Evolutionary conservation across 2,797 vertebrate species (phyloP).

Genomic region (Hippopotamyrus pictus): DNA sequence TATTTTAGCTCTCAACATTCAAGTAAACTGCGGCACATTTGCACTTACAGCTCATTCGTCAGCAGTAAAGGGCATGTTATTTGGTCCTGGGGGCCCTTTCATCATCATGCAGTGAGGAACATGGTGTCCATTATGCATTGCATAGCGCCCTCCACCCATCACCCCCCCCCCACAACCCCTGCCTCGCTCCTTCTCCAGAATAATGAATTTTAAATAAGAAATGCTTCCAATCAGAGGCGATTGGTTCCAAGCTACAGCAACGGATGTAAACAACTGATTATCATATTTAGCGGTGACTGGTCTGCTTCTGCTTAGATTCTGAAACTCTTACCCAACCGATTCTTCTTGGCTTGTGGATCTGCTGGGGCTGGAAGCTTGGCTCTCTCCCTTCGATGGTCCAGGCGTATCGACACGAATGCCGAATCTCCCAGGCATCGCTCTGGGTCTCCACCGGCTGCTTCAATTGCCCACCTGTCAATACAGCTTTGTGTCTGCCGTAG

Average conservation of each 20-base stretch:
- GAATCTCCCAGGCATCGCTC: slow-evolving; percentile 14
- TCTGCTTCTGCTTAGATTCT: not conserved
- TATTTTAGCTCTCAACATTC: not conserved
- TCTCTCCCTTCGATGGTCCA: not conserved
- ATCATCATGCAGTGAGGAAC: not conserved
- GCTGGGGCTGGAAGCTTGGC: not conserved
- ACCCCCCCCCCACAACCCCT: not conserved
- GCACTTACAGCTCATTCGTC: not conserved
- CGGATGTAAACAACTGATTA: not conserved
- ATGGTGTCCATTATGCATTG: not conserved
- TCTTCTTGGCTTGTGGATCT: not conserved
- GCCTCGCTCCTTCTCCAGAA: not conserved
- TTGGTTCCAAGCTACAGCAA: not conserved
- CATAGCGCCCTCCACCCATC: not conserved
- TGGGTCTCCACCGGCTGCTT: slow-evolving; percentile 9
- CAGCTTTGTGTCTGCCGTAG: slow-evolving; percentile 15
- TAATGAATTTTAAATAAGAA: not conserved
- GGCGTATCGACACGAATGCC: not conserved
- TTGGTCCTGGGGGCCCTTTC: not conserved
- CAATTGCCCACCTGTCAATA: slow-evolving; percentile 21
- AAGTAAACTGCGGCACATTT: not conserved
- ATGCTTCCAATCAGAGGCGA: not conserved
- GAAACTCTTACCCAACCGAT: not conserved
- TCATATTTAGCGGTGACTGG: not conserved
- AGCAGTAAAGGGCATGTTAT: not conserved